Conservation (phyloP, 2,888 invertebrate species). For the Campoletis raptor region DNA sequence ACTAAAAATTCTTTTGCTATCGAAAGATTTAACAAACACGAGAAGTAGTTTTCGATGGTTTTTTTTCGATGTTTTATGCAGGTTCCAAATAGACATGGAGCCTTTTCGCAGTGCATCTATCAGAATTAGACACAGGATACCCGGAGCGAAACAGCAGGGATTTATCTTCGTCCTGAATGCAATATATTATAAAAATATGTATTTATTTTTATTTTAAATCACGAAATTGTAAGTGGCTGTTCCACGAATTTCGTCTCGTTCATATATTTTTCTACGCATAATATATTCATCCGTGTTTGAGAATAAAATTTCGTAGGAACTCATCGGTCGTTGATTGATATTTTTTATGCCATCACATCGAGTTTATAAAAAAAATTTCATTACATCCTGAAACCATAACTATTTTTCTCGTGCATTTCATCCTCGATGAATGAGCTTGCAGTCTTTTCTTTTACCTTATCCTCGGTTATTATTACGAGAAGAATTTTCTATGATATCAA, state of each 20-base stretch:
- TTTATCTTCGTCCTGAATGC: slow-evolving; percentile 39
- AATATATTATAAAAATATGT: slow-evolving; percentile 15
- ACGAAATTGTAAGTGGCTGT: slow-evolving; percentile 5
- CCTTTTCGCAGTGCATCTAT: slow-evolving; percentile 4
- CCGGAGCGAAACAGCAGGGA: slow-evolving; percentile 86
- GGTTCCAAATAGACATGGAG: neutral
- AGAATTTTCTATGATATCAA: neutral
- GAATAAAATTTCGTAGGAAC: slow-evolving; percentile 29
- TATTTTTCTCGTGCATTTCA: neutral
- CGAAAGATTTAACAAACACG: neutral
- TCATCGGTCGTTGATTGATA: neutral
- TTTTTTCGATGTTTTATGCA: neutral
- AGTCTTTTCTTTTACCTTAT: slow-evolving; percentile 19
- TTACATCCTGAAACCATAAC: neutral
- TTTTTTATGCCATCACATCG: neutral
- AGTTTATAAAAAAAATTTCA: neutral
- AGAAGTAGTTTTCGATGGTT: neutral
- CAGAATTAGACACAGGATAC: slow-evolving; percentile 46
- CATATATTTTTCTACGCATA: neutral
- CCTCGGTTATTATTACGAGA: slow-evolving; percentile 37
- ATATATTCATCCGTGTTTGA: neutral
- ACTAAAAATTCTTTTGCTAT: neutral
- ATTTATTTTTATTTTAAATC: slow-evolving; percentile 24
- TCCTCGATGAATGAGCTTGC: slow-evolving; percentile 42
- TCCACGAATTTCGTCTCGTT: slow-evolving; percentile 60